Evolutionary conservation across 2,113 vertebrate genomes (phyloP), one percentile per base, ranked within the genome.

Genomic region (Theristicus caerulescens): DNA sequence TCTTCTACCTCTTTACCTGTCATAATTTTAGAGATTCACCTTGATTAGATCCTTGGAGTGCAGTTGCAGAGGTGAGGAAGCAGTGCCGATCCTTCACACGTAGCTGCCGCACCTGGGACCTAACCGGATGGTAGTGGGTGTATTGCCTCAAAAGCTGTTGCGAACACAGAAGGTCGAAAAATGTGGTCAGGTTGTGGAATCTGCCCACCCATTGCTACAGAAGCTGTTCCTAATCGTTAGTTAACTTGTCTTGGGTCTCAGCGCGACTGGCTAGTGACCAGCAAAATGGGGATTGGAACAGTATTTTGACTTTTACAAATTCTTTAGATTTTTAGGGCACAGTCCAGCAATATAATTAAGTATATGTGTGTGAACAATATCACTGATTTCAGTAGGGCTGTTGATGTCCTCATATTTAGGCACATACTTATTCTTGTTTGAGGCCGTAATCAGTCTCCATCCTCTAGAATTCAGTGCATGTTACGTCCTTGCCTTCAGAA

Each of bases 51-150:
- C 16, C 22, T 36, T 4, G 42, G 57, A 29, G 17, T 0, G 0
- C 1, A 4, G 44, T 20, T 5, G 31, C 22, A n/a, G 71, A 19
- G 47, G 3, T 54, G 47, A 44, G 46, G 72, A 59, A 27, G 51
- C 6, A 5, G 12, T 2, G 8, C 6, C 0, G 1, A 10, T n/a
- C 13, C 20, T 79, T 29, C 20, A 6, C 32, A 6, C 0, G 1
- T 6, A 18, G n/a, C 31, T 22, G 21, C n/a, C 0, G 0, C 24
- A 8, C 13, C 29, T 17, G 47, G 31, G 11, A 7, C 40, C 24
- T 7, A 1, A 5, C 15, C 36, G 36, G 10, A 1, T 44, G 31
- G 4, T 1, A 1, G 3, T 0, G 3, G 18, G 2, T 21, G 12
- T 24, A 6, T 42, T 32, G 12, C 65, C 58, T 82, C 44, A 73